Base-by-base conservation (phyloP, 2,797 vertebrate species). In the Antennarius maculatus region DNA sequence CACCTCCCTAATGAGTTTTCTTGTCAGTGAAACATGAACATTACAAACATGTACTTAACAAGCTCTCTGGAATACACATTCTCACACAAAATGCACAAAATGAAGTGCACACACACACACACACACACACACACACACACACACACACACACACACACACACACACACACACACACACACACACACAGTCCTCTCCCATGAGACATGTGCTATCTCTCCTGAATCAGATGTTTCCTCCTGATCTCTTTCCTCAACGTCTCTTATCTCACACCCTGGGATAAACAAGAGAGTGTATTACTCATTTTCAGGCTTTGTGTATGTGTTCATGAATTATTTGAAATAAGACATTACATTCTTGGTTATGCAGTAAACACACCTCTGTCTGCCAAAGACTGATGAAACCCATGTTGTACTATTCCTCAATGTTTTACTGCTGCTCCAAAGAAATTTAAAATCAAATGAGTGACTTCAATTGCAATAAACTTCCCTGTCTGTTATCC, bases 211-310 rank as follows among this genome's bases (percentile, higher is more conserved):
- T 6, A 48, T 69, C 69, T 60, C 39, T 63, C 55, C 45, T 66
- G 12, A 64, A 78, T 84, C 66, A 54, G 28, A 70, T 70, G 55
- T 74, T 86, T 83, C 16, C 18, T 74, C 54, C 66, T 76, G 54
- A 77, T 81, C 48, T 72, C 57, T 41, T 54, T 73, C 42, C 50
- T 65, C 51, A 62, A 8, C 14, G 57, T 76, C 49, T 71, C 54
- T 73, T 54, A 61, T 73, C 41, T 66, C 23, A 34, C 50, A 57
- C 63, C 52, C 54, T 57, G 46, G 43, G 76, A 72, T 57, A 58
- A 28, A 59, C 63, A 56, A 62, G n/a, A 14, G 23, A 69, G 49
- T 14, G 15, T 6, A 45, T 42, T 39, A 15, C 18, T 4, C 4
- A 23, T 49, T 72, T 58, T 61, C 12, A n/a, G 28, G n/a, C 13